Evolutionary conservation across 2,113 vertebrate genomes (phyloP), one percentile per base, ranked within the genome.

Genomic region (Pao palembangensis): DNA sequence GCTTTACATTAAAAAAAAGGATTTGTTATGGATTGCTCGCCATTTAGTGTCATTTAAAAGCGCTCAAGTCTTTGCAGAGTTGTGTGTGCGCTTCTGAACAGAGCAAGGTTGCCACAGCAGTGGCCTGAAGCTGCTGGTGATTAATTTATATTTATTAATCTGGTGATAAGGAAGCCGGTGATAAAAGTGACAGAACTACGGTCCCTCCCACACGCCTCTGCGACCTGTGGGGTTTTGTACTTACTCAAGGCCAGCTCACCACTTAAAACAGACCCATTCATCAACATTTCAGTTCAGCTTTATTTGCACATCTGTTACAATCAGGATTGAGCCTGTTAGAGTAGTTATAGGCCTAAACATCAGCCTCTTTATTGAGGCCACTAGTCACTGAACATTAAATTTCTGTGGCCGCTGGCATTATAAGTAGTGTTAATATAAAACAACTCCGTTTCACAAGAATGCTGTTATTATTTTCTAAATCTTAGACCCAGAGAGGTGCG

Each of bases 71-170:
- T 68, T 83, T 79, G 81, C 65, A 71, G 58, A 82, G 63, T 73
- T 61, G 54, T 75, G 76, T 87, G 76, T 76, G 72, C 70, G 72
- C 70, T 85, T 81, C 58, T 87, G 74, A 86, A 84, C 73, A 83
- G 86, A 85, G 88, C 87, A 91, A 90, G 89, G 90, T 88, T 88
- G 74, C 60, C 61, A 76, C 67, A 65, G 52, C 65, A 34, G 64
- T 6, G 11, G 54, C 79, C 78, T 46, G 69, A 59, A 71, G 69
- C 76, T 68, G 73, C 63, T 80, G 64, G 70, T 82, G 75, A 73
- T 70, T 77, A 81, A 60, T 84, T 66, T 74, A 57, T 79, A 90
- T 89, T 86, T 88, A 91, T 89, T 78, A 85, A 90, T 78, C 75
- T 64, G 58, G 67, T 75, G 84, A 69, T 67, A 80, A 79, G 84